These are phyloP conservation scores for Bettongia penicillata DNA, from an alignment of 2,113 vertebrate species.

Conservation along the genomic window DNA sequence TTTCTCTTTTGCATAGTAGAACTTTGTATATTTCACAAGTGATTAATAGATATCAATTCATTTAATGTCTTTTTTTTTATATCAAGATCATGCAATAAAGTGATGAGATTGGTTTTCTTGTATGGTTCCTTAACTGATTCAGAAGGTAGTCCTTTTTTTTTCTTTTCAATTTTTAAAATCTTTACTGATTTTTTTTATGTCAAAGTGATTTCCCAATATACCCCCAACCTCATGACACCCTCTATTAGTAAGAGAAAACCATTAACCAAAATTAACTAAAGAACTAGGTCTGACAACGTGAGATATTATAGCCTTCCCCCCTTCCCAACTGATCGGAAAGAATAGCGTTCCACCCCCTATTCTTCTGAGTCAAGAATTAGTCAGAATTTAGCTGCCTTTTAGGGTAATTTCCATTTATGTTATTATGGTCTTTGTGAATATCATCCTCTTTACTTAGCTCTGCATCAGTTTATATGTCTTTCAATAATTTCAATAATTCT, in stretches of 20 bases:
- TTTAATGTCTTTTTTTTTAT: not conserved
- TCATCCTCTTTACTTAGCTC: not conserved
- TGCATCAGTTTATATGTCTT: not conserved
- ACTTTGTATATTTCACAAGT: not conserved
- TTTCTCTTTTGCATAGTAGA: not conserved
- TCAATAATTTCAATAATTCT: not conserved
- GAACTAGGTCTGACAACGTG: not conserved
- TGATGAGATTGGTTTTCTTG: not conserved
- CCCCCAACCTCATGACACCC: not conserved
- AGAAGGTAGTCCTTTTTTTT: not conserved
- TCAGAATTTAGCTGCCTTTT: not conserved
- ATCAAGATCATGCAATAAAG: not conserved
- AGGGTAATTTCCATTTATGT: not conserved
- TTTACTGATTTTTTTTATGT: not conserved
- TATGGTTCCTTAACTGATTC: not conserved
- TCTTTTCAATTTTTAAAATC: not conserved
- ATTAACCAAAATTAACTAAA: not conserved
- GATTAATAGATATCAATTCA: not conserved
- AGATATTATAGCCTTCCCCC: not conserved
- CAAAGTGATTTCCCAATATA: not conserved
- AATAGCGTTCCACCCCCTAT: not conserved
- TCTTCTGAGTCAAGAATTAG: not conserved
- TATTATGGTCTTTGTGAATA: not conserved
- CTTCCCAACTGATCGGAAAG: not conserved
- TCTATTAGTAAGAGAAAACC: not conserved